Conservation (phyloP, 2,113 vertebrate genomes). For the Fulmarus glacialis region DNA sequence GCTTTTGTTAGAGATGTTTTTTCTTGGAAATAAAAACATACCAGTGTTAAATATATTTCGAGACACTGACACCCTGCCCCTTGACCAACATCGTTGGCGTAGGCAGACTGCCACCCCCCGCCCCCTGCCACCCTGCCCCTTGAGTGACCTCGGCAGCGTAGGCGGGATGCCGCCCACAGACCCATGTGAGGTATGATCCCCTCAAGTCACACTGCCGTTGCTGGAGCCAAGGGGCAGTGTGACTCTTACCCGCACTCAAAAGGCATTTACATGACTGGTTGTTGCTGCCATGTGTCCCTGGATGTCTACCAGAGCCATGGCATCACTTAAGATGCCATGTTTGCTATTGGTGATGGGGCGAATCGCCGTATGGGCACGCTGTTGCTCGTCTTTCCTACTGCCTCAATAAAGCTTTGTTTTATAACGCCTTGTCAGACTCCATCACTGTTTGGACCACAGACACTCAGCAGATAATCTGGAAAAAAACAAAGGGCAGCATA, state of each 20-base stretch:
- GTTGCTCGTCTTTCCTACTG: background rate
- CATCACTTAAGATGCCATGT: background rate
- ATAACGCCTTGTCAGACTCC: background rate
- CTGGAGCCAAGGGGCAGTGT: fast-evolving
- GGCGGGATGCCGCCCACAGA: background rate
- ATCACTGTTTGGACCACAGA: background rate
- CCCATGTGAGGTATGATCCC: background rate
- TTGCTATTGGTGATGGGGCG: background rate
- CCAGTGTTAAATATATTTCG: background rate
- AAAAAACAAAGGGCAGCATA: background rate
- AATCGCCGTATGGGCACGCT: fast-evolving
- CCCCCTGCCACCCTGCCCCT: background rate
- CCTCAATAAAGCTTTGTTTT: background rate
- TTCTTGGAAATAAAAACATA: background rate
- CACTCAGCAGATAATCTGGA: background rate
- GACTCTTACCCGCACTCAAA: background rate
- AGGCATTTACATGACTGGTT: background rate
- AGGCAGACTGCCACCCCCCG: background rate
- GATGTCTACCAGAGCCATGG: background rate
- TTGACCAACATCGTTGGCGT: fast-evolving
- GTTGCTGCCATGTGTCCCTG: background rate
- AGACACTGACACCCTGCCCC: background rate
- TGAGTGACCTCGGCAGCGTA: fast-evolving
- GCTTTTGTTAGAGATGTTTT: background rate
- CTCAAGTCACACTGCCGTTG: background rate